Percentiles rank a stretch among this genome's conserved stretches.
Evolutionary conservation across 2,113 vertebrate species (phyloP).

Genomic region (Hyaena hyaena): DNA sequence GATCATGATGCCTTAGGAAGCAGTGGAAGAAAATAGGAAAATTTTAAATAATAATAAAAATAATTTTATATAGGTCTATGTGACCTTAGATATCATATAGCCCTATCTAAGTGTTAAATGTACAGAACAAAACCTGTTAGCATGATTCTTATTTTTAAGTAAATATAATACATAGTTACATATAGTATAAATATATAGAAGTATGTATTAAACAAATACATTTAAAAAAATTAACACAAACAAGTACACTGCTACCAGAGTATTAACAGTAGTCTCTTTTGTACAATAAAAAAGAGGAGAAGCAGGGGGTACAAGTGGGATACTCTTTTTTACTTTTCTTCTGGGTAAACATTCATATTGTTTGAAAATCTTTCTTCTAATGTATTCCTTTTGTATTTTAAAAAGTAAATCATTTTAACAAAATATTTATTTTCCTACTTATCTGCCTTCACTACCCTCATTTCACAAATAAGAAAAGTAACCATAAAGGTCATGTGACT

Average conservation of each 20-base stretch:
- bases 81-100: background rate
- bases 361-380: background rate
- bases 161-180: background rate
- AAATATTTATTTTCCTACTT: background rate
- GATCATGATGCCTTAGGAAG: background rate
- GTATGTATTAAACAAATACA: background rate
- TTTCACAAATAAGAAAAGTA: background rate
- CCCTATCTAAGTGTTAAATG: background rate
- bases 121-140: slow-evolving; percentile 9
- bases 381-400: slow-evolving; percentile 19
- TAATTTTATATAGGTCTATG: background rate
- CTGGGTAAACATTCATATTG: background rate
- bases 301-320: background rate
- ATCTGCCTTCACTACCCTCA: background rate
- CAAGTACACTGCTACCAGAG: background rate
- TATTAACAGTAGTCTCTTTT: background rate
- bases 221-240: background rate
- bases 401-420: slow-evolving; percentile 21
- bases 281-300: background rate
- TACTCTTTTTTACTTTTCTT: background rate
- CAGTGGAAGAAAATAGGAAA: slow-evolving; percentile 32
- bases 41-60: background rate
- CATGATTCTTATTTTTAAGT: slow-evolving; percentile 5
- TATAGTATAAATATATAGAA: background rate
- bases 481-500: background rate